A percentile compares a stretch with the other conserved stretches of the same genome.
Conservation (phyloP, 2,797 vertebrate species). For the Pipistrellus nathusii region DNA sequence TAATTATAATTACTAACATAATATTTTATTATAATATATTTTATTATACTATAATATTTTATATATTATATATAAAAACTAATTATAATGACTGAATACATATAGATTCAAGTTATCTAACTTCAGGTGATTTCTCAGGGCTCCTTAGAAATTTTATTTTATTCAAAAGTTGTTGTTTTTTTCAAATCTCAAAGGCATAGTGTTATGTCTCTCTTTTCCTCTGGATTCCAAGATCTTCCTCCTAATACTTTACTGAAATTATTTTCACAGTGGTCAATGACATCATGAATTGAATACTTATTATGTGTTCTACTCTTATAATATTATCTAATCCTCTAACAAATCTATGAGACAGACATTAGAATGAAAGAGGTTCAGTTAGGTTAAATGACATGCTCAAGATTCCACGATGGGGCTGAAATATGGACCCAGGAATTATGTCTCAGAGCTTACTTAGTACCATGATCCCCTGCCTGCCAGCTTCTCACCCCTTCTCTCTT, state of each 20-base stretch:
- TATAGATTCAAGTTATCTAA: not conserved
- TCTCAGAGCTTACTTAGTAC: not conserved
- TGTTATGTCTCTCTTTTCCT: not conserved
- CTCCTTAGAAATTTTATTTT: not conserved
- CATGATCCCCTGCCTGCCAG: not conserved
- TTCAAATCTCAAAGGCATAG: not conserved
- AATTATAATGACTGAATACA: not conserved
- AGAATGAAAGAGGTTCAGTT: not conserved
- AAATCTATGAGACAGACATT: not conserved
- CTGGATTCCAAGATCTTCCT: not conserved
- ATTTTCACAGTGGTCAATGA: not conserved
- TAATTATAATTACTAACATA: not conserved
- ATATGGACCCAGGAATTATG: not conserved
- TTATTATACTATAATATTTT: too few species aligned
- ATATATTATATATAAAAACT: not conserved
- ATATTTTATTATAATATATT: not conserved
- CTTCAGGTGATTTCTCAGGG: not conserved
- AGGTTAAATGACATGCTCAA: not conserved
- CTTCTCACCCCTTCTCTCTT: not conserved
- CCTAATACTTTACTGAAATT: not conserved
- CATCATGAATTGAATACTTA: not conserved
- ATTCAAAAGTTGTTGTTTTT: not conserved
- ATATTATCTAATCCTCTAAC: not conserved
- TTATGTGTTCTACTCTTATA: not conserved
- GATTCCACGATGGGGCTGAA: not conserved